These are phyloP conservation scores for Tangara arthus DNA, from an alignment of 2,797 vertebrate genomes.

Conservation along the genomic window DNA sequence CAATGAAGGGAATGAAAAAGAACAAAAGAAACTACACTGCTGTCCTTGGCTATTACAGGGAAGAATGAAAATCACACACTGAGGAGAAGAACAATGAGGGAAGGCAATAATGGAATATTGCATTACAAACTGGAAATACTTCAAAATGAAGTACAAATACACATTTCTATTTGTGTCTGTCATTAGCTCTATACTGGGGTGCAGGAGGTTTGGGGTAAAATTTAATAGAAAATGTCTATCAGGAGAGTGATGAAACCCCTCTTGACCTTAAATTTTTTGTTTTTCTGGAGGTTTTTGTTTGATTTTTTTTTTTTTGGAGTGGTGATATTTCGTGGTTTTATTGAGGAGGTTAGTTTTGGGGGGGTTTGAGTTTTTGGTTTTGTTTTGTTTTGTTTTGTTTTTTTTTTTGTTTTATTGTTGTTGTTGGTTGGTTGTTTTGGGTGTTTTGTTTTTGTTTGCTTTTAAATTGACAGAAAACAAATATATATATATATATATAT, in stretches of 20 bases:
- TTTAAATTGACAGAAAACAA: not conserved
- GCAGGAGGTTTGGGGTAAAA: not conserved
- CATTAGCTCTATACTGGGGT: not conserved
- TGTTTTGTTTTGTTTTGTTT: no score
- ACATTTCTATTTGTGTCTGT: not conserved
- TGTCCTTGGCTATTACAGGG: not conserved
- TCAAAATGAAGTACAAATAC: not conserved
- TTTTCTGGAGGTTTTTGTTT: not conserved
- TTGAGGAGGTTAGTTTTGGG: not conserved
- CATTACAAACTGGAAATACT: not conserved
- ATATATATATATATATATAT: no score
- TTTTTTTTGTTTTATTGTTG: not conserved
- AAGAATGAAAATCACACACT: not conserved
- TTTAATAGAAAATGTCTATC: not conserved
- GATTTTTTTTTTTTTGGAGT: no score
- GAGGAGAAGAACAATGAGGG: not conserved
- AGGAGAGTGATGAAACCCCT: not conserved
- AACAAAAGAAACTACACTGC: not conserved
- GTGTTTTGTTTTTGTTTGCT: not conserved
- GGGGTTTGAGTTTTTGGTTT: not conserved
- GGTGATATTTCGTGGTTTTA: not conserved
- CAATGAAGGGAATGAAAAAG: slow-evolving; percentile 5
- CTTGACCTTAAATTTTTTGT: not conserved
- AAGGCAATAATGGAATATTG: not conserved
- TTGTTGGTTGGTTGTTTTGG: not conserved